Evolutionary conservation across 2,113 vertebrate species (phyloP).

Genomic region (Rhea pennata): DNA sequence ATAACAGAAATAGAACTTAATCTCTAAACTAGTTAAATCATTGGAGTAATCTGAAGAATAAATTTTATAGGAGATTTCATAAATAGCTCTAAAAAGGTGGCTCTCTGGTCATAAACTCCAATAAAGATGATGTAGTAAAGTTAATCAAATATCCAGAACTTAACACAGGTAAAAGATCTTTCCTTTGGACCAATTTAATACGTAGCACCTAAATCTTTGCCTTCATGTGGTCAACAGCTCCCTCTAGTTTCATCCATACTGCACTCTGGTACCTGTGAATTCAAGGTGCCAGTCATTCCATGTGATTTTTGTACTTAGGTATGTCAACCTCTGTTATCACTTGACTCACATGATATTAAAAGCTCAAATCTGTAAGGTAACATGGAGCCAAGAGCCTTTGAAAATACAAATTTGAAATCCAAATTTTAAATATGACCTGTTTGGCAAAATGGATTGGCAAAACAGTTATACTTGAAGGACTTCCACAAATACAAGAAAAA

Average conservation of each 20-base stretch:
- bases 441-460: not conserved
- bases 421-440: not conserved
- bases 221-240: not conserved
- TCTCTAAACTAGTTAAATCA: not conserved
- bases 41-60: not conserved
- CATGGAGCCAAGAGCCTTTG: not conserved
- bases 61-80: not conserved
- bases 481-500: too few species aligned
- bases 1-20: not conserved
- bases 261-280: accelerated
- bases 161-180: not conserved
- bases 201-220: not conserved
- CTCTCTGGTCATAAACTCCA: not conserved
- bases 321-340: not conserved
- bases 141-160: not conserved
- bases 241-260: not conserved
- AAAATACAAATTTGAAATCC: not conserved
- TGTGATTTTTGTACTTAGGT: not conserved
- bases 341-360: not conserved
- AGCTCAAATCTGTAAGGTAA: not conserved
- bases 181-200: not conserved
- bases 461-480: not conserved
- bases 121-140: not conserved
- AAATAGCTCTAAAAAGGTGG: not conserved
- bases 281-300: accelerated